A percentile compares a stretch with the other conserved stretches of the same genome.
phyloP scores from a whole-genome alignment of 2,113 vertebrate genomes.

The Pyxicephalus adspersus region DNA sequence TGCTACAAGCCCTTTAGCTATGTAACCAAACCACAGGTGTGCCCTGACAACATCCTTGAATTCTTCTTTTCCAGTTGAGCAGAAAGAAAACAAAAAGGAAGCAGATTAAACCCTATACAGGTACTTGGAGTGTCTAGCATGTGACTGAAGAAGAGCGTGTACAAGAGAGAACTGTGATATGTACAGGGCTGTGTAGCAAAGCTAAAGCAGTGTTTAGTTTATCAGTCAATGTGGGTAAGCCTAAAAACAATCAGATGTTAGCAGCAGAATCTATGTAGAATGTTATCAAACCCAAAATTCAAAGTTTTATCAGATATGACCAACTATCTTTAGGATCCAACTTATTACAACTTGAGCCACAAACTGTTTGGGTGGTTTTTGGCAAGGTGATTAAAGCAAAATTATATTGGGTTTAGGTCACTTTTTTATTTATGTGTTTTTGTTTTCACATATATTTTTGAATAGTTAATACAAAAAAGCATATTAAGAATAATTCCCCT shows the following conservation, averaged over 20 bases:
- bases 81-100: conserved; percentile 68
- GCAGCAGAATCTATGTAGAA: not conserved
- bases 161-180: not conserved
- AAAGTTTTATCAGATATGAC: too few relatives aligned
- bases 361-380: too few relatives aligned
- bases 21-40: conserved; percentile 58
- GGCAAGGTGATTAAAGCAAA: too few relatives aligned
- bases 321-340: too few relatives aligned
- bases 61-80: conserved; percentile 67
- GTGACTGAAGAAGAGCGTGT: conserved; percentile 19
- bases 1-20: conserved; percentile 38
- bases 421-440: too few relatives aligned
- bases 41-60: conserved; percentile 57
- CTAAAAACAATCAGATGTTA: not conserved
- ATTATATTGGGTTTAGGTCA: too few relatives aligned
- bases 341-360: too few relatives aligned
- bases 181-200: not conserved
- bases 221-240: not conserved
- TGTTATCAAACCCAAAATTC: not conserved
- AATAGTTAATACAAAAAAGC: too few relatives aligned
- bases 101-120: conserved; percentile 66
- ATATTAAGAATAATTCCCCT: too few relatives aligned
- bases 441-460: too few relatives aligned
- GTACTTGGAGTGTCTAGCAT: conserved; percentile 60
- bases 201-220: not conserved